Conservation (phyloP, 2,797 vertebrate species). For the Karalla daura region DNA sequence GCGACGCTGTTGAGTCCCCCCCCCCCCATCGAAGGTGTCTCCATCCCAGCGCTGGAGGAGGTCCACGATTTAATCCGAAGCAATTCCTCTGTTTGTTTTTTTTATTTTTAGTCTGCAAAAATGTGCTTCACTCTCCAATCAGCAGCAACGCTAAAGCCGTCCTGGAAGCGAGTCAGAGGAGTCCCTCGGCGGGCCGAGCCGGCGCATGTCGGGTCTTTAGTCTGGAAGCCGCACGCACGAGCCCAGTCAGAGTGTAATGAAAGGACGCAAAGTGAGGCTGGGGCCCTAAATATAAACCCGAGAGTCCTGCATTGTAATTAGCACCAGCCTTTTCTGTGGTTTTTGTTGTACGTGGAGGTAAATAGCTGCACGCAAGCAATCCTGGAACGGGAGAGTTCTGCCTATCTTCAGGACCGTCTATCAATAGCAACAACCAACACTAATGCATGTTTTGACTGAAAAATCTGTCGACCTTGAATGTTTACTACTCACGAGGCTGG, state of each 20-base stretch:
- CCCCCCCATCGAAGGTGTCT: neutral
- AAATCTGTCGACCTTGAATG: constrained; percentile 3
- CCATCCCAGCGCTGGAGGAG: constrained; percentile 7
- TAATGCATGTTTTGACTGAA: constrained; percentile 10
- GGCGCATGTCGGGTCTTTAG: constrained; percentile 46
- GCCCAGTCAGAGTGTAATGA: constrained; percentile 75
- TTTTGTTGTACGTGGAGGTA: constrained; percentile 69
- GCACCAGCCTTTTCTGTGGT: constrained; percentile 61
- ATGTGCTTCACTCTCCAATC: constrained; percentile 37
- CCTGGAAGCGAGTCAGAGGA: constrained; percentile 26
- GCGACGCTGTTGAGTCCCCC: neutral
- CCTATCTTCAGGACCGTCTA: constrained; percentile 60
- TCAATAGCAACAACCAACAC: constrained; percentile 56
- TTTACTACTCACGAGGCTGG: constrained; percentile 11
- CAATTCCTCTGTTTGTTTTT: constrained; percentile 23
- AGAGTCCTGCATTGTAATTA: constrained; percentile 74
- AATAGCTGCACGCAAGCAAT: constrained; percentile 58
- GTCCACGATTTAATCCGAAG: constrained; percentile 9
- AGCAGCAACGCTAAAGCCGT: constrained; percentile 11
- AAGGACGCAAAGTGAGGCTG: constrained; percentile 61
- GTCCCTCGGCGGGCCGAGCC: constrained; percentile 45
- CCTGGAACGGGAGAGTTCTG: constrained; percentile 49
- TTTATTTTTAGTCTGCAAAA: constrained; percentile 39
- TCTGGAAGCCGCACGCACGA: constrained; percentile 45
- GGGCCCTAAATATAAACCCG: constrained; percentile 71